Percentiles rank a stretch among this genome's conserved stretches.
Conservation (phyloP, 2,797 vertebrate genomes). For the Cyclura pinguis region DNA sequence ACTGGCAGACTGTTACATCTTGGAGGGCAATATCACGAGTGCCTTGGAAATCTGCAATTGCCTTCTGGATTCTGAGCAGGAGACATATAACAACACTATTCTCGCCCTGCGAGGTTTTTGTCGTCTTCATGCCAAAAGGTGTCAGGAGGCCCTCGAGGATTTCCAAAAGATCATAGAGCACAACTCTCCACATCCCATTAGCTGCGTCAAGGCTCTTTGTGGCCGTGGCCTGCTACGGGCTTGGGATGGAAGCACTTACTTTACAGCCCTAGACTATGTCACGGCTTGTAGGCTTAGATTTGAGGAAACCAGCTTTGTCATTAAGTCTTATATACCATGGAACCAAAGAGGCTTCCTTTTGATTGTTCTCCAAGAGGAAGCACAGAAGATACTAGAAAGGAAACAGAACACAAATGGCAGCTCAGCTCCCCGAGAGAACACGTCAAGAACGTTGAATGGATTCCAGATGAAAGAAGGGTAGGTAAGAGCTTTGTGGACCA, state of each 20-base stretch:
- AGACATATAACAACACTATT: conserved; percentile 88
- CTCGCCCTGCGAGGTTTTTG: conserved; percentile 91
- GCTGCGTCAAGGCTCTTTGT: conserved; percentile 93
- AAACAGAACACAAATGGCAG: conserved; percentile 18
- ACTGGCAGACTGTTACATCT: conserved; percentile 90
- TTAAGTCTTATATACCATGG: conserved; percentile 93
- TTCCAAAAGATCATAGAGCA: conserved; percentile 92
- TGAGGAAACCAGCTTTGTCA: conserved; percentile 86
- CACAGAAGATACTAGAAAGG: conserved; percentile 87
- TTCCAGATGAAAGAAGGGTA: conserved; percentile 81
- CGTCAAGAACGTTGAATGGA: conserved; percentile 43
- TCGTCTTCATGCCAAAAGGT: conserved; percentile 83
- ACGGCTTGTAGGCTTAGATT: conserved; percentile 89
- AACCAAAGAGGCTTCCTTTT: conserved; percentile 91
- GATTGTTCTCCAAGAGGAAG: conserved; percentile 91
- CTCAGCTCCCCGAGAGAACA: not conserved
- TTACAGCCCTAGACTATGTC: conserved; percentile 92
- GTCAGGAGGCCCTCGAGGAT: conserved; percentile 85
- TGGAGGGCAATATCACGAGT: conserved; percentile 82
- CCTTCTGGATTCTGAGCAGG: conserved; percentile 81
- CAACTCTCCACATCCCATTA: conserved; percentile 85
- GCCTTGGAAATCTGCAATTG: conserved; percentile 87
- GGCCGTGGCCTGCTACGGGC: conserved; percentile 91
- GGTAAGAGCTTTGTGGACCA: not conserved
- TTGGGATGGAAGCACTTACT: conserved; percentile 83